Evolutionary conservation across 2,113 vertebrate genomes (phyloP).

Genomic region (Pitta sordida): DNA sequence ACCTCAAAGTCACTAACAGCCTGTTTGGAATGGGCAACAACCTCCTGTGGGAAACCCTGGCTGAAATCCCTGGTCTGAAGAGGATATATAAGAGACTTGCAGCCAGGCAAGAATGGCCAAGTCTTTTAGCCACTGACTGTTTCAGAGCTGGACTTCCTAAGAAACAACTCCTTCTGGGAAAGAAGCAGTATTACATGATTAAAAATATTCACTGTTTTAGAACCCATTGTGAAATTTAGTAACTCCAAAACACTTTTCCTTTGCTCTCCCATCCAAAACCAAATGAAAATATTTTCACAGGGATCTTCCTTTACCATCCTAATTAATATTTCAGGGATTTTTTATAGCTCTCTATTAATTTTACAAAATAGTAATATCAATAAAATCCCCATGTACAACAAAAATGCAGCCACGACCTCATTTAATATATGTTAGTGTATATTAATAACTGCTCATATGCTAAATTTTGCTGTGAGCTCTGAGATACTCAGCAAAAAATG

Average conservation of each 20-base stretch:
- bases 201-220: background rate
- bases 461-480: background rate
- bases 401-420: background rate
- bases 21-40: background rate
- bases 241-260: background rate
- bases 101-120: background rate
- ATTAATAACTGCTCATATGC: background rate
- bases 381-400: background rate
- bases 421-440: background rate
- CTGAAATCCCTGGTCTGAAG: background rate
- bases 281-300: background rate
- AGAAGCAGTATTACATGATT: background rate
- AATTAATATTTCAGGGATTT: background rate
- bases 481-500: background rate
- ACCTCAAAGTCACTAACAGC: accelerated
- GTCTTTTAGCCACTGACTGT: background rate
- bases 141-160: background rate
- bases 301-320: background rate
- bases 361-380: background rate
- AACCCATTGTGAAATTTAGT: background rate
- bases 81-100: background rate
- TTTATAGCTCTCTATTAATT: background rate
- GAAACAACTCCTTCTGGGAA: background rate
- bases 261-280: background rate
- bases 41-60: background rate